Conservation (phyloP, 2,797 vertebrate genomes). For the Danionella dracula region DNA sequence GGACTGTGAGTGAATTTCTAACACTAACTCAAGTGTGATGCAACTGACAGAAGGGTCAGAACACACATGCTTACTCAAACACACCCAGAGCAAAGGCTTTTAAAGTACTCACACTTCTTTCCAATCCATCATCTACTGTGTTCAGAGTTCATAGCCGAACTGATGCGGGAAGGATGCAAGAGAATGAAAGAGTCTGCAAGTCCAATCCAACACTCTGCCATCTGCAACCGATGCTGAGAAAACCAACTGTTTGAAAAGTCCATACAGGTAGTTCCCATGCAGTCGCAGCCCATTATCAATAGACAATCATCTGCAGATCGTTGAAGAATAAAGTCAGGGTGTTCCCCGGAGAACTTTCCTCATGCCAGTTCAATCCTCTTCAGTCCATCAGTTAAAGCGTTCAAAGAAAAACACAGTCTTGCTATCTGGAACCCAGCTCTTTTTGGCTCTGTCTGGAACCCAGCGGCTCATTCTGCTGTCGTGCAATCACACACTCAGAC, state of each 20-base stretch:
- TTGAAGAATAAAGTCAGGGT: not conserved
- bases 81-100: constrained; percentile 2
- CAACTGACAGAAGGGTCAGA: constrained; percentile 14
- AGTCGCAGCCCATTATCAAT: constrained; percentile 44
- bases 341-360: constrained; percentile 5
- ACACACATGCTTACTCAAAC: constrained; percentile 14
- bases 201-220: constrained; percentile 61
- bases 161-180: constrained; percentile 58
- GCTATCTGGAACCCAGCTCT: constrained; percentile 27
- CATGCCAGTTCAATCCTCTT: constrained; percentile 20
- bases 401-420: not conserved
- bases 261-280: not conserved
- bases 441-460: constrained; percentile 39
- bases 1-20: constrained; percentile 1
- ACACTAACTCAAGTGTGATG: not conserved
- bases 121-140: constrained; percentile 78
- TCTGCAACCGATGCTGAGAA: constrained; percentile 37
- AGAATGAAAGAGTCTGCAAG: constrained; percentile 60
- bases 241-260: not conserved
- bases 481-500: constrained; percentile 57
- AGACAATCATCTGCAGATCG: constrained; percentile 17
- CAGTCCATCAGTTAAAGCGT: not conserved
- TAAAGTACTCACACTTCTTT: constrained; percentile 77
- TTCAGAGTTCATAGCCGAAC: constrained; percentile 53
- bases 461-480: constrained; percentile 61